Evolutionary conservation across 2,113 vertebrate species (phyloP).

Genomic region (Myanophis thanlyinensis): DNA sequence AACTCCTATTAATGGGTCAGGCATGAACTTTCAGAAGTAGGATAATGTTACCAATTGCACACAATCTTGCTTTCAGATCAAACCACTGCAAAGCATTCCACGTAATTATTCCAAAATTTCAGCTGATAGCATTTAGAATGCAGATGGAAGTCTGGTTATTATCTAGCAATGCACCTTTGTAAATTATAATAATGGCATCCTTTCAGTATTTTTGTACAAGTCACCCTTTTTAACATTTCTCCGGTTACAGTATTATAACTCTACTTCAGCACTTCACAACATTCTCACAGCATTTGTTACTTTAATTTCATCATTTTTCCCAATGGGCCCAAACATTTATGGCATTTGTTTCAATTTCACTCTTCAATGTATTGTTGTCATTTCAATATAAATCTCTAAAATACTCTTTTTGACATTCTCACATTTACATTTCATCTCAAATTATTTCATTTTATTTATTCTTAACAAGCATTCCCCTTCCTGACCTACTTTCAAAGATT

Average conservation of each 20-base stretch:
- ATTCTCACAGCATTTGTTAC: not conserved
- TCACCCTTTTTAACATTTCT: not conserved
- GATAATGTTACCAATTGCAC: not conserved
- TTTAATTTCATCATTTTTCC: not conserved
- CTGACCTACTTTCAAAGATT: not conserved
- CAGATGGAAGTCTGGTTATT: not conserved
- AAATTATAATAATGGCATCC: not conserved
- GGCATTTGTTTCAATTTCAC: not conserved
- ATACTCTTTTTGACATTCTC: not conserved
- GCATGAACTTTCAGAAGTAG: not conserved
- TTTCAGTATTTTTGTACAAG: not conserved
- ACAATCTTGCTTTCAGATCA: not conserved
- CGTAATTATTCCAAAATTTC: not conserved
- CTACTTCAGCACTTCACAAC: not conserved
- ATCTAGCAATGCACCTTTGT: not conserved
- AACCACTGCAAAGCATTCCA: not conserved
- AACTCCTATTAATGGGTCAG: not conserved
- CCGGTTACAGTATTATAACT: not conserved
- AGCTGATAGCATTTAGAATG: not conserved
- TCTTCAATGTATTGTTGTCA: not conserved
- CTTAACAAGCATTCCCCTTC: not conserved
- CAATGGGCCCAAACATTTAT: not conserved
- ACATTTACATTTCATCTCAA: not conserved
- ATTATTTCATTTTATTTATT: not conserved
- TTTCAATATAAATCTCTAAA: not conserved